phyloP scores from a whole-genome alignment of 2,888 invertebrate species.

The Acronicta aceris region DNA sequence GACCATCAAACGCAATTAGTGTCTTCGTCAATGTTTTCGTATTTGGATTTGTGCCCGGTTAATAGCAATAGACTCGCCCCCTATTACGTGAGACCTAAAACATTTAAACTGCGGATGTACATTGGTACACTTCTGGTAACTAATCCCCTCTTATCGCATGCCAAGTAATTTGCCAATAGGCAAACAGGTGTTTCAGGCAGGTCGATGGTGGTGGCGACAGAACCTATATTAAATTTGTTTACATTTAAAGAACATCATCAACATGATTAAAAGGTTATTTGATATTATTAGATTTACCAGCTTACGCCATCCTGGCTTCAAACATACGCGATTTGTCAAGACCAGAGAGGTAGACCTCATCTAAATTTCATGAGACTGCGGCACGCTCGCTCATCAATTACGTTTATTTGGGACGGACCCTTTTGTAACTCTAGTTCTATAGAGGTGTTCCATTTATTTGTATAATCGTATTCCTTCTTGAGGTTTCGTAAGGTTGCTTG shows the following conservation, averaged over 20 bases:
- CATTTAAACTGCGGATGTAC: no score
- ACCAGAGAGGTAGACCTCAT: slow-evolving; percentile 53
- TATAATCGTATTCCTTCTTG: slow-evolving; percentile 13
- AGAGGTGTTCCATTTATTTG: slow-evolving; percentile 15
- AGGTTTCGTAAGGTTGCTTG: not conserved
- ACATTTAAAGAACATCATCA: not conserved
- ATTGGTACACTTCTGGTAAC: no score
- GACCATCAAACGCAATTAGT: no score
- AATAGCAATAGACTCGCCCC: no score
- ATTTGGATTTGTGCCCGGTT: no score
- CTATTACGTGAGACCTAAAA: no score
- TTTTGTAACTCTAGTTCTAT: slow-evolving; percentile 36
- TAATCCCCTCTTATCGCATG: no score
- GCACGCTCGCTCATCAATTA: slow-evolving; percentile 63
- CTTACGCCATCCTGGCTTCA: slow-evolving; percentile 21
- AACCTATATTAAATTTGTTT: no score
- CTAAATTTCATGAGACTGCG: slow-evolving; percentile 69
- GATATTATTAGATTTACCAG: slow-evolving; percentile 21
- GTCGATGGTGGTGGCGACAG: no score
- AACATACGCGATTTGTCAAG: slow-evolving; percentile 53
- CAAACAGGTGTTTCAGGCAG: no score
- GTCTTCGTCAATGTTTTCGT: no score
- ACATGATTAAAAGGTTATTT: not conserved
- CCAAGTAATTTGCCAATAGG: no score
- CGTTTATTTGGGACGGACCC: slow-evolving; percentile 56